phyloP scores from a whole-genome alignment of 2,113 vertebrate genomes.

The Castor canadensis region DNA sequence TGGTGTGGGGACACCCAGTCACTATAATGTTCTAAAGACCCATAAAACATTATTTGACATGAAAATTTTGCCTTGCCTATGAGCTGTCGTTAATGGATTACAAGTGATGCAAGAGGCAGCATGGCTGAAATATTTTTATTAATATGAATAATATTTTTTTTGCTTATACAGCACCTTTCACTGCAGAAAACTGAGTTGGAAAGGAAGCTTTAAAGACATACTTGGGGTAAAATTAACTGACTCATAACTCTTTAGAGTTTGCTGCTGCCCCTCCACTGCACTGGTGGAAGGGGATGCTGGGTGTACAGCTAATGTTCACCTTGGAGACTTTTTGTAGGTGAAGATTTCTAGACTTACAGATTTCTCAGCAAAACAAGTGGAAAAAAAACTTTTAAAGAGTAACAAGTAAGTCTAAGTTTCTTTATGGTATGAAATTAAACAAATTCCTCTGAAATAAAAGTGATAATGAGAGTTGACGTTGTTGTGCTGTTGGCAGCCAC shows the following conservation, averaged over 20 bases:
- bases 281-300: accelerated
- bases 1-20: slow-evolving; percentile 36
- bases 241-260: slow-evolving; percentile 59
- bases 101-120: slow-evolving; percentile 70
- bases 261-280: not conserved
- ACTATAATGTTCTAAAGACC: slow-evolving; percentile 65
- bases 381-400: not conserved
- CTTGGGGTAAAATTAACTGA: slow-evolving; percentile 53
- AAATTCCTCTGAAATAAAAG: not conserved
- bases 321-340: not conserved
- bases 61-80: slow-evolving; percentile 61
- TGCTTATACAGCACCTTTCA: slow-evolving; percentile 74
- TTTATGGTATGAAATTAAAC: not conserved
- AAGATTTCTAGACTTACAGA: not conserved
- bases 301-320: not conserved
- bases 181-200: slow-evolving; percentile 64
- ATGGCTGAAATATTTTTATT: slow-evolving; percentile 78
- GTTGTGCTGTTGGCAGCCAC: not conserved
- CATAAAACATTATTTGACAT: slow-evolving; percentile 72
- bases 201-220: slow-evolving; percentile 71
- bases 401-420: not conserved
- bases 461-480: not conserved
- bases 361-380: not conserved
- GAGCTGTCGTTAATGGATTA: slow-evolving; percentile 73
- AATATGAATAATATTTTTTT: slow-evolving; percentile 77